Evolutionary conservation across 2,888 invertebrate species (phyloP).

Genomic region (Drosophila fulvimacula): DNA sequence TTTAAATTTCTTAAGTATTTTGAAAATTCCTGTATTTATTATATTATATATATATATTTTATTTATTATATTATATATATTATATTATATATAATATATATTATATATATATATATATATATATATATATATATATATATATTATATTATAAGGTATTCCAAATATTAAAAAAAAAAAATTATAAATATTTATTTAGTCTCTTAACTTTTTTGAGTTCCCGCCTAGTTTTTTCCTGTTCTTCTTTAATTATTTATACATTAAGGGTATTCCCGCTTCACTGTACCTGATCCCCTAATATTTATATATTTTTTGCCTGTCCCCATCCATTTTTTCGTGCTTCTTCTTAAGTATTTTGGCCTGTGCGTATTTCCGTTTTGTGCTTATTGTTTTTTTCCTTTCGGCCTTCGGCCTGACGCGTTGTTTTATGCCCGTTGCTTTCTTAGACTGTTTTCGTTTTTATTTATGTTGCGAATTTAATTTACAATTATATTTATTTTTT

Average conservation of each 20-base stretch:
- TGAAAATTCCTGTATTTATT: too few relatives aligned
- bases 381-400: slow-evolving; percentile 67
- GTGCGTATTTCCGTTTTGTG: slow-evolving; percentile 64
- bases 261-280: not conserved
- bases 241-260: not conserved
- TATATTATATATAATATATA: too few relatives aligned
- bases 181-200: not conserved
- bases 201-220: not conserved
- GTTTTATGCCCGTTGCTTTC: slow-evolving; percentile 7
- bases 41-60: too few relatives aligned
- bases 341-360: slow-evolving; percentile 8
- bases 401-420: slow-evolving; percentile 37
- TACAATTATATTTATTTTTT: slow-evolving; percentile 73
- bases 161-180: too few relatives aligned
- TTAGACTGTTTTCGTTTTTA: slow-evolving; percentile 29
- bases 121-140: too few relatives aligned
- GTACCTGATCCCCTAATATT: not conserved
- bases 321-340: slow-evolving; percentile 22
- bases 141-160: too few relatives aligned
- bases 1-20: too few relatives aligned
- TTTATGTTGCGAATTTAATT: slow-evolving; percentile 74
- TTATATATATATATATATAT: too few relatives aligned
- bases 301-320: slow-evolving; percentile 27
- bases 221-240: too few relatives aligned
- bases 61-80: too few relatives aligned